Evolutionary conservation across 1,140 invertebrate genomes (phyloP).

Genomic region (Calycopis cecrops): DNA sequence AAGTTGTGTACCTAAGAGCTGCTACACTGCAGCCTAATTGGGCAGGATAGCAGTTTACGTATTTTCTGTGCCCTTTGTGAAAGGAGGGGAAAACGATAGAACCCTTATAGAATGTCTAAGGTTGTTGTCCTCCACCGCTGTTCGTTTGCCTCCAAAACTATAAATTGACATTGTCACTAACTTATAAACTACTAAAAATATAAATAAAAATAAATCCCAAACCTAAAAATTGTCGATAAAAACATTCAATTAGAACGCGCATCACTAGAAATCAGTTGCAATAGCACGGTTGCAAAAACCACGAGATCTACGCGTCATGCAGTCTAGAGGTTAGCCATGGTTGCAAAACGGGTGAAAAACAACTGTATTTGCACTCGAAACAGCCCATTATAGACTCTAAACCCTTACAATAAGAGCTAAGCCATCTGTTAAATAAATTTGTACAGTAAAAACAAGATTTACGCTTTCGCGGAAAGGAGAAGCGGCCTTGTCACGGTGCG

Average conservation of each 20-base stretch:
- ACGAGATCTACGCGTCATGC: constrained; percentile 63
- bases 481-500: constrained; percentile 5
- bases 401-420: constrained; percentile 16
- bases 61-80: too few species aligned
- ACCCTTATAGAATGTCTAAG: too few species aligned
- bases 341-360: constrained; percentile 47
- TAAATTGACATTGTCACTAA: too few species aligned
- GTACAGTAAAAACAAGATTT: constrained; percentile 24
- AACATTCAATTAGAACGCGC: constrained; percentile 19
- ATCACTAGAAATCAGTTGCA: constrained; percentile 49
- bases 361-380: neutral
- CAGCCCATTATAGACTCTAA: constrained; percentile 27
- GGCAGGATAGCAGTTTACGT: too few species aligned
- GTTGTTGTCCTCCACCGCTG: too few species aligned
- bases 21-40: too few species aligned
- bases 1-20: too few species aligned
- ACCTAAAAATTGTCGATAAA: constrained; percentile 25
- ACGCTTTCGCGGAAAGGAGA: constrained; percentile 21
- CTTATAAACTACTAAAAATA: too few species aligned
- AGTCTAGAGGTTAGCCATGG: constrained; percentile 44
- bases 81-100: too few species aligned
- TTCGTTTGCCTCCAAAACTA: too few species aligned
- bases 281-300: constrained; percentile 53
- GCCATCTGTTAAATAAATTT: constrained; percentile 15
- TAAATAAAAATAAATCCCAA: constrained; percentile 10